Percentiles rank a stretch among this genome's conserved stretches.
Evolutionary conservation across 2,888 invertebrate genomes (phyloP).

Genomic region (Malachius bipustulatus): DNA sequence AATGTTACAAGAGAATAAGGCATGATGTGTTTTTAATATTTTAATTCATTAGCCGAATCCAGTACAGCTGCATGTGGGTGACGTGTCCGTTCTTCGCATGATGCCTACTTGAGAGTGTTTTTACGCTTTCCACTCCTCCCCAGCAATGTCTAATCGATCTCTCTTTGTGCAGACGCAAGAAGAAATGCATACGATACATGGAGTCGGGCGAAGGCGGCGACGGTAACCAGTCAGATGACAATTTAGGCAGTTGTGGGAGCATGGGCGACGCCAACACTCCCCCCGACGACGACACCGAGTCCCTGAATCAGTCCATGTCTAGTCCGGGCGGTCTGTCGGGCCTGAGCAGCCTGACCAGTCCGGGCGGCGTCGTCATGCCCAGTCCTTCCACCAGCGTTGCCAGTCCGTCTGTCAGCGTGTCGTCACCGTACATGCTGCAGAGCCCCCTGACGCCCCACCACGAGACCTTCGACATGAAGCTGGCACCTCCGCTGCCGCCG

Average conservation of each 20-base stretch:
- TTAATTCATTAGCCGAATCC: too few species aligned
- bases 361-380: slow-evolving; percentile 56
- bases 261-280: slow-evolving; percentile 58
- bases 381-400: slow-evolving; percentile 66
- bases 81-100: not conserved
- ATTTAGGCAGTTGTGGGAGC: slow-evolving; percentile 70
- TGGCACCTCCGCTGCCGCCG: slow-evolving; percentile 36
- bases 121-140: not conserved
- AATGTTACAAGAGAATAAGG: too few species aligned
- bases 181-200: slow-evolving; percentile 93
- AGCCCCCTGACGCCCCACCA: slow-evolving; percentile 37
- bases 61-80: not conserved
- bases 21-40: too few species aligned
- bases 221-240: slow-evolving; percentile 56
- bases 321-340: slow-evolving; percentile 53
- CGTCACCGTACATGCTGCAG: slow-evolving; percentile 46
- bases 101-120: not conserved
- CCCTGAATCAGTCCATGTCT: slow-evolving; percentile 47
- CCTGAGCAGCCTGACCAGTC: slow-evolving; percentile 56
- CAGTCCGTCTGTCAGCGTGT: slow-evolving; percentile 48
- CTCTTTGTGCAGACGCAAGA: slow-evolving; percentile 71
- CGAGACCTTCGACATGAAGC: slow-evolving; percentile 33
- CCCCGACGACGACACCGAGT: slow-evolving; percentile 55
- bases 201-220: slow-evolving; percentile 60
- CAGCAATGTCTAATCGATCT: slow-evolving; percentile 3